A percentile compares a stretch with the other conserved stretches of the same genome.
Conservation (phyloP, 2,888 invertebrate species). For the Drosophila niveifrons region DNA sequence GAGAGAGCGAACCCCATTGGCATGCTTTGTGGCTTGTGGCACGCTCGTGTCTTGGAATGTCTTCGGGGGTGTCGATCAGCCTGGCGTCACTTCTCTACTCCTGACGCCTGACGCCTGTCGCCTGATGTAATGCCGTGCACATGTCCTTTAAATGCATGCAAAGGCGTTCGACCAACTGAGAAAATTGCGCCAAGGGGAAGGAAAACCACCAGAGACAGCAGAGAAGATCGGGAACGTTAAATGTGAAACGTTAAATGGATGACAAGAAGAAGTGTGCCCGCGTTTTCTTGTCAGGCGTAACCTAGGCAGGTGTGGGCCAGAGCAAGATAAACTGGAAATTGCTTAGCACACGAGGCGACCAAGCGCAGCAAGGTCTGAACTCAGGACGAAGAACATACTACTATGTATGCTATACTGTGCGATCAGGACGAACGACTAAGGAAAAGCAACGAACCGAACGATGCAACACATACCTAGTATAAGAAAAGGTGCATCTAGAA, state of each 20-base stretch:
- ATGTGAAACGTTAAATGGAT: conserved; percentile 69
- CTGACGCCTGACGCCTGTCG: neutral
- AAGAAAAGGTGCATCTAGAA: conserved; percentile 46
- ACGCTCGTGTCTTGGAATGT: conserved; percentile 79
- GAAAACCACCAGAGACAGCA: conserved; percentile 13
- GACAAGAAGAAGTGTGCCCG: conserved; percentile 66
- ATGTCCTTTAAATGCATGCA: conserved; percentile 71
- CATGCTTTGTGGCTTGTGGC: conserved; percentile 71
- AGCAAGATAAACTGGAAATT: conserved; percentile 71
- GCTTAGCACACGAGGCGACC: conserved; percentile 58
- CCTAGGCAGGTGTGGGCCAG: conserved; percentile 73
- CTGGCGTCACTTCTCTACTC: neutral
- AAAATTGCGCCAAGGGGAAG: conserved; percentile 76
- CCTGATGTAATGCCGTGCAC: conserved; percentile 68
- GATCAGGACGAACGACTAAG: conserved; percentile 41
- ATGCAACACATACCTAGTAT: conserved; percentile 1
- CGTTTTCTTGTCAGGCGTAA: conserved; percentile 71
- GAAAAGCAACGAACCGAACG: conserved; percentile 35
- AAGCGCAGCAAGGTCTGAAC: conserved; percentile 47
- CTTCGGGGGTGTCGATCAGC: conserved; percentile 45
- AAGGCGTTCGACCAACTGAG: conserved; percentile 37
- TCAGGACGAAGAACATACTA: conserved; percentile 10
- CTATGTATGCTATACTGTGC: conserved; percentile 6
- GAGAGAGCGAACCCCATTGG: conserved; percentile 34
- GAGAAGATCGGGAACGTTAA: conserved; percentile 62